Conservation (phyloP, 2,888 invertebrate genomes). For the Callosobruchus maculatus region DNA sequence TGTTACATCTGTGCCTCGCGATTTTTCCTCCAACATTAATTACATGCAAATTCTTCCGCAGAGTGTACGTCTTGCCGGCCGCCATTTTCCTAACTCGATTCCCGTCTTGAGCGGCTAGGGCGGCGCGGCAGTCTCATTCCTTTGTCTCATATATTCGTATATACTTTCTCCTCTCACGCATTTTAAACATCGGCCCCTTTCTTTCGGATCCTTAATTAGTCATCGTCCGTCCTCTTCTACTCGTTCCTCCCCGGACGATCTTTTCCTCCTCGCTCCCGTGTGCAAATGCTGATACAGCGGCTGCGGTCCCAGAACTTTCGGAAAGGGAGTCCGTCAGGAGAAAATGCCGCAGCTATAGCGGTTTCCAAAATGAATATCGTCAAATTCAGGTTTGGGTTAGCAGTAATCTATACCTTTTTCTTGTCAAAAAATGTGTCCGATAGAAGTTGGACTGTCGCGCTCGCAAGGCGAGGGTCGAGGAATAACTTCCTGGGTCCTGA, state of each 20-base stretch:
- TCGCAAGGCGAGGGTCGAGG: no score
- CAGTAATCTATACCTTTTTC: no score
- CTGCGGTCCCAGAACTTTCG: neutral
- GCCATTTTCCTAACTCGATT: slow-evolving; percentile 50
- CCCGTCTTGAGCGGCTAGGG: slow-evolving; percentile 29
- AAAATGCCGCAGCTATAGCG: neutral
- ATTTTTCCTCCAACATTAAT: slow-evolving; percentile 40
- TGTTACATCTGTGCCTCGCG: slow-evolving; percentile 43
- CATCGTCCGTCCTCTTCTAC: slow-evolving; percentile 53
- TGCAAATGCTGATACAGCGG: slow-evolving; percentile 36
- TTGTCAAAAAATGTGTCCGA: no score
- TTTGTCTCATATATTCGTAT: slow-evolving; percentile 47
- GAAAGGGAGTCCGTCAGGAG: neutral
- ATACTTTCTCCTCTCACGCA: slow-evolving; percentile 49
- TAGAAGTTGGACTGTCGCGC: no score
- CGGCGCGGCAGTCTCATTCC: slow-evolving; percentile 46
- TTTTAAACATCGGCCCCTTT: slow-evolving; percentile 56
- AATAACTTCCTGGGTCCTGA: no score
- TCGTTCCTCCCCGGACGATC: slow-evolving; percentile 31
- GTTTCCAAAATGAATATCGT: neutral
- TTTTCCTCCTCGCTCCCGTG: slow-evolving; percentile 53
- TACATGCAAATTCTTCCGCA: slow-evolving; percentile 50
- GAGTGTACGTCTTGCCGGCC: slow-evolving; percentile 45
- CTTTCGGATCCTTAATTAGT: slow-evolving; percentile 71
- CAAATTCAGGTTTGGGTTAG: no score